Percentiles rank a stretch among this genome's conserved stretches.
phyloP scores from a whole-genome alignment of 23 tunicate species.

The Ciona savignyi region DNA sequence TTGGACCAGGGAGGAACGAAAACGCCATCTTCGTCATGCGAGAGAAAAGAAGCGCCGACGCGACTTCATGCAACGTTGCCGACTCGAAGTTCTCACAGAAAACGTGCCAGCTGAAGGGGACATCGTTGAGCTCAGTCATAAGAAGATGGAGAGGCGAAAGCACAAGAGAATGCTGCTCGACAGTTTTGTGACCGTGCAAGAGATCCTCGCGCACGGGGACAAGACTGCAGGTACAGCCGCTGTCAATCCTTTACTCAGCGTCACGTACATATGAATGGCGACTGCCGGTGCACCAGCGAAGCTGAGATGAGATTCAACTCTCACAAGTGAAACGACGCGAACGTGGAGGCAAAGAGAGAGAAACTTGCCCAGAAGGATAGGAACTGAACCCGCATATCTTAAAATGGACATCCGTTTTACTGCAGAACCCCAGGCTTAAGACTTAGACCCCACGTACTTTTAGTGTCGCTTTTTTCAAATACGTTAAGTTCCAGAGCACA shows the following conservation, averaged over 20 bases:
- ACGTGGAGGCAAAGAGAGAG: too few relatives aligned
- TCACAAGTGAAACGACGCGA: too few relatives aligned
- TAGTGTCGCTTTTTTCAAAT: too few relatives aligned
- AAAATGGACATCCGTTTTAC: too few relatives aligned
- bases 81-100: constrained; percentile 44
- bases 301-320: too few relatives aligned
- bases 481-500: neutral
- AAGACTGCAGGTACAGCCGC: constrained; percentile 10
- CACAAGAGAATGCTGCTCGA: constrained; percentile 65
- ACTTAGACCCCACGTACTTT: too few relatives aligned
- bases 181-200: constrained; percentile 57
- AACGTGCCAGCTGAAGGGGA: constrained; percentile 33
- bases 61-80: constrained; percentile 47
- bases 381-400: too few relatives aligned
- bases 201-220: constrained; percentile 55
- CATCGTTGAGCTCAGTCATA: constrained; percentile 48
- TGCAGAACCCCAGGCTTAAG: too few relatives aligned
- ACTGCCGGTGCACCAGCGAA: too few relatives aligned
- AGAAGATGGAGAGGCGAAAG: constrained; percentile 24
- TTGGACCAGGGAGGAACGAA: constrained; percentile 63
- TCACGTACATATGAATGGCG: constrained; percentile 39
- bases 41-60: constrained; percentile 50
- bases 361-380: too few relatives aligned
- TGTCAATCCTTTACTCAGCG: constrained; percentile 51
- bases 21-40: constrained; percentile 50